Conservation (phyloP, 2,113 vertebrate genomes). For the Anseranas semipalmata region DNA sequence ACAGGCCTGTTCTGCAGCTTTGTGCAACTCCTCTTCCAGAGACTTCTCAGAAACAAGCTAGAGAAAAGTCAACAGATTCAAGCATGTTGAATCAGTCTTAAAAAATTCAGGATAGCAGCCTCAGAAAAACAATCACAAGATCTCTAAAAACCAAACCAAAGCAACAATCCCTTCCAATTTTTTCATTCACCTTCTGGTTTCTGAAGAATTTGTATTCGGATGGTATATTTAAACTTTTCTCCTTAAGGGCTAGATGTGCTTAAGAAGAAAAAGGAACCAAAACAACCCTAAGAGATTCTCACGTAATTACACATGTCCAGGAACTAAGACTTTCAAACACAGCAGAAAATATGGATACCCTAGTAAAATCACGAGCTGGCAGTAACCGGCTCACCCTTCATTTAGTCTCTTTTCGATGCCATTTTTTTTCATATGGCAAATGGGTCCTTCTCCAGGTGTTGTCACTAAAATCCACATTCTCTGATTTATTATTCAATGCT, state of each 20-base stretch:
- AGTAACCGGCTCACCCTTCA: background rate
- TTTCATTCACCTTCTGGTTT: background rate
- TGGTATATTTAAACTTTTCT: background rate
- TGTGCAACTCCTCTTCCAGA: background rate
- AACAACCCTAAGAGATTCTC: background rate
- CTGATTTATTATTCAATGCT: background rate
- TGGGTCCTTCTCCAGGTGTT: background rate
- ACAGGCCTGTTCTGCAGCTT: background rate
- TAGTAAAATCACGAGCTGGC: background rate
- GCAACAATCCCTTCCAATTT: background rate
- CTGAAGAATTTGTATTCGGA: background rate
- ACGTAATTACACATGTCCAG: background rate
- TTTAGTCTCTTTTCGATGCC: background rate
- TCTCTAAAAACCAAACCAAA: constrained; percentile 4
- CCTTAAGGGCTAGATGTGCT: background rate
- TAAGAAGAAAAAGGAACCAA: background rate
- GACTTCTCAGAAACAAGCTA: background rate
- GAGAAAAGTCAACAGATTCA: background rate
- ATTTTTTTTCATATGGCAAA: background rate
- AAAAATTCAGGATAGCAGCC: background rate
- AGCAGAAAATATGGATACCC: background rate
- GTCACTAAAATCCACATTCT: background rate
- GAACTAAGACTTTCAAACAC: background rate
- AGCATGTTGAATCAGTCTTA: background rate
- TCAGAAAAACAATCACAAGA: background rate